These are phyloP conservation scores for Theonella swinhoei DNA, from an alignment of 37 sponge, comb jelly and placozoan species.

Conservation along the genomic window DNA sequence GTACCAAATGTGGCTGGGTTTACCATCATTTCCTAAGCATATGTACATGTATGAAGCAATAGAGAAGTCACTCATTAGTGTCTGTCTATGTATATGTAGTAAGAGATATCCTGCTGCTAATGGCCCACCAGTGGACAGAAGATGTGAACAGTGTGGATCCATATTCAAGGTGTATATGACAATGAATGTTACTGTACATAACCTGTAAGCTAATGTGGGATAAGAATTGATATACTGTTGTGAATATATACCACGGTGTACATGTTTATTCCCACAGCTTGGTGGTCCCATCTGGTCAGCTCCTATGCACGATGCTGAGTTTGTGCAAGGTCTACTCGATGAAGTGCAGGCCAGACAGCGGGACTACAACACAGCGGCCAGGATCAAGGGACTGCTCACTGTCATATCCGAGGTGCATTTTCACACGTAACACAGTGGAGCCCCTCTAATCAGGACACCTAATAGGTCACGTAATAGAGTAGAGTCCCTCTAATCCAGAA, in stretches of 20 bases:
- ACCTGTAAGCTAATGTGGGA: neutral
- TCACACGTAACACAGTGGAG: too few relatives aligned
- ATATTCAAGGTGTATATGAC: slow-evolving; percentile 59
- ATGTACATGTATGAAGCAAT: neutral
- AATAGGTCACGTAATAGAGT: too few relatives aligned
- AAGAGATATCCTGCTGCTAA: slow-evolving; percentile 68
- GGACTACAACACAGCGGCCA: slow-evolving; percentile 60
- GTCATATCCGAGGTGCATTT: slow-evolving; percentile 75
- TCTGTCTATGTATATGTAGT: slow-evolving; percentile 1
- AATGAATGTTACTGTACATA: neutral
- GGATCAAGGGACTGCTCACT: slow-evolving; percentile 87
- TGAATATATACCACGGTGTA: too few relatives aligned
- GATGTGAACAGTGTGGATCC: slow-evolving; percentile 84
- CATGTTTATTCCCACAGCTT: too few relatives aligned
- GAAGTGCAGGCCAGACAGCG: slow-evolving; percentile 17
- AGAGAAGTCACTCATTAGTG: neutral
- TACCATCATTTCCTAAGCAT: neutral
- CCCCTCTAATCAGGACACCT: too few relatives aligned
- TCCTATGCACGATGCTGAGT: slow-evolving; percentile 87
- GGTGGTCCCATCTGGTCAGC: slow-evolving; percentile 97
- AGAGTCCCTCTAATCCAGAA: too few relatives aligned
- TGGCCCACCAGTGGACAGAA: slow-evolving; percentile 84
- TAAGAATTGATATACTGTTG: neutral
- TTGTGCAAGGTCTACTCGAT: slow-evolving; percentile 75
- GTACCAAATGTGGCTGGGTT: too few relatives aligned